Percentiles rank a stretch among this genome's conserved stretches.
Conservation (phyloP, 2,888 invertebrate species). For the Spicauda simplicius region DNA sequence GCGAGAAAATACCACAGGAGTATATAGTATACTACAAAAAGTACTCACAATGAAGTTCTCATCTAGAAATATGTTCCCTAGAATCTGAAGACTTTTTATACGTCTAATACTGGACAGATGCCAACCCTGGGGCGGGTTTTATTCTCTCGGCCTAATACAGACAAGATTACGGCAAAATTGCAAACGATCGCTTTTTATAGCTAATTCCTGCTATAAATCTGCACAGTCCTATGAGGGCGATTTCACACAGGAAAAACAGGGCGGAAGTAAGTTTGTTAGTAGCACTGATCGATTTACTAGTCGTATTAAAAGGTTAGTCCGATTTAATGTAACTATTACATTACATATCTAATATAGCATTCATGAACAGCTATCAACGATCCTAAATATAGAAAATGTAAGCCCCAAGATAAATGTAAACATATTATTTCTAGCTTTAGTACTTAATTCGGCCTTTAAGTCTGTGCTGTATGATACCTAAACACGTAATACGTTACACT, state of each 20-base stretch:
- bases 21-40: not conserved
- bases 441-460: too few relatives aligned
- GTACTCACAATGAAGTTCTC: not conserved
- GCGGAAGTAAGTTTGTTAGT: not conserved
- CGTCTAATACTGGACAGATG: constrained; percentile 8
- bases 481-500: too few relatives aligned
- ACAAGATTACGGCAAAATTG: constrained; percentile 25
- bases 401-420: too few relatives aligned
- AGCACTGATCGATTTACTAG: not conserved
- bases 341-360: too few relatives aligned
- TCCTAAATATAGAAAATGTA: too few relatives aligned
- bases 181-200: constrained; percentile 24
- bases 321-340: too few relatives aligned
- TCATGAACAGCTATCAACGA: too few relatives aligned
- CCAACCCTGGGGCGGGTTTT: constrained; percentile 3
- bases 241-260: constrained; percentile 5
- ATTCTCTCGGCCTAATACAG: constrained; percentile 18
- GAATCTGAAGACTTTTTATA: not conserved
- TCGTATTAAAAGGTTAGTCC: not conserved
- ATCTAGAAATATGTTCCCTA: not conserved
- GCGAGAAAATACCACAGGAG: not conserved
- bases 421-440: too few relatives aligned
- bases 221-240: constrained; percentile 3
- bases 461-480: too few relatives aligned
- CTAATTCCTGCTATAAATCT: constrained; percentile 18